Evolutionary conservation across 2,797 vertebrate genomes (phyloP).

Genomic region (Hydrophis major): DNA sequence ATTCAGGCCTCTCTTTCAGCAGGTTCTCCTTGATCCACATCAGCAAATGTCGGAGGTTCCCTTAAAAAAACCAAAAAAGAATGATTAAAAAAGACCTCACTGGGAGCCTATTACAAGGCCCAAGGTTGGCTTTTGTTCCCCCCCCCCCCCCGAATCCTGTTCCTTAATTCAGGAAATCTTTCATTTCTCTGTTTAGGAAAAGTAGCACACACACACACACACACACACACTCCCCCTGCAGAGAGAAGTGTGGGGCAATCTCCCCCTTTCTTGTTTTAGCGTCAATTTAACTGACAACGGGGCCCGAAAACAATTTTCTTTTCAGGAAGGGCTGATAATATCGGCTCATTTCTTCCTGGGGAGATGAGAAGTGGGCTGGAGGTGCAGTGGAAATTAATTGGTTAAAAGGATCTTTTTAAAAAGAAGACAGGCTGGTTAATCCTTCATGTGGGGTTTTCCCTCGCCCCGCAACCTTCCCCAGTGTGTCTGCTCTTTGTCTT

Average conservation of each 20-base stretch:
- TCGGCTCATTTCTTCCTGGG: conserved; percentile 76
- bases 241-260: not conserved
- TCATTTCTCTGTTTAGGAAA: conserved; percentile 59
- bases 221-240: not conserved
- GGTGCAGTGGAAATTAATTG: conserved; percentile 46
- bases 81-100: not conserved
- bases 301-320: conserved; percentile 64
- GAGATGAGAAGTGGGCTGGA: conserved; percentile 52
- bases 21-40: conserved; percentile 93
- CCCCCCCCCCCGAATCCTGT: no score
- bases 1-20: conserved; percentile 90
- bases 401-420: conserved; percentile 41
- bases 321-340: conserved; percentile 61
- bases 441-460: conserved; percentile 26
- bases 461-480: fast-evolving
- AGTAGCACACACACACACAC: no score
- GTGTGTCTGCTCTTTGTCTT: conserved; percentile 40
- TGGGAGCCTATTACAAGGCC: conserved; percentile 26
- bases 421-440: conserved; percentile 63
- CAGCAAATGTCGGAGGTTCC: conserved; percentile 92
- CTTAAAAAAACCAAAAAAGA: conserved; percentile 70
- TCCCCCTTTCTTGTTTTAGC: conserved; percentile 54
- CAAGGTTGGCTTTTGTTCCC: no score
- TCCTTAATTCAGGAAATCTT: conserved; percentile 60
- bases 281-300: conserved; percentile 63